Percentiles rank a stretch among this genome's conserved stretches.
phyloP scores from a whole-genome alignment of 2,797 vertebrate genomes.

The Macroramphosus scolopax region DNA sequence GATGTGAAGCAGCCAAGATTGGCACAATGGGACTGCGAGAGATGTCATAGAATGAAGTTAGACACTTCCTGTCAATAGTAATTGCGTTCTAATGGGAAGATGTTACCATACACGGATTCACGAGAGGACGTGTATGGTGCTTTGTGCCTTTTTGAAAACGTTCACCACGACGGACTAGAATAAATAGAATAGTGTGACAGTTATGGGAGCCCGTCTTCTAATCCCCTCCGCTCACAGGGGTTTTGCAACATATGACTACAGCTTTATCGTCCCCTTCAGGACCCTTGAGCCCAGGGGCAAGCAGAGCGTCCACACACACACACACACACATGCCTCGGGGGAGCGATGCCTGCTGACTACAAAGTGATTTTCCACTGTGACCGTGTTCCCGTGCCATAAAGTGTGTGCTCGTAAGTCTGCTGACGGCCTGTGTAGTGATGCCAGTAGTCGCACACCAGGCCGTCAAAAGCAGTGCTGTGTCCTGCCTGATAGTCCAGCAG shows the following conservation, averaged over 20 bases:
- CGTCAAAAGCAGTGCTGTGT: constrained; percentile 66
- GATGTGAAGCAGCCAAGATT: constrained; percentile 15
- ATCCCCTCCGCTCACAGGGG: constrained; percentile 55
- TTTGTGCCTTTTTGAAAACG: constrained; percentile 39
- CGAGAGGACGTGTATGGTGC: constrained; percentile 3
- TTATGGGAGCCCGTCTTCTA: constrained; percentile 58
- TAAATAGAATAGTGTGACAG: constrained; percentile 36
- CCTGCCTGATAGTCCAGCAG: constrained; percentile 66
- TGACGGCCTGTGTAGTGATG: constrained; percentile 73
- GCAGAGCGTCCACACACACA: constrained; percentile 19
- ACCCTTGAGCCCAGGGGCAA: constrained; percentile 50
- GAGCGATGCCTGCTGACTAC: constrained; percentile 60
- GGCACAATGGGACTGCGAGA: not conserved
- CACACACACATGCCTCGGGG: constrained; percentile 44
- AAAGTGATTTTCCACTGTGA: constrained; percentile 78
- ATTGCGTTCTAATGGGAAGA: too few relatives aligned
- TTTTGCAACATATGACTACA: constrained; percentile 70
- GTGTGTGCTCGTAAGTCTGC: constrained; percentile 49
- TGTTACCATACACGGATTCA: not conserved
- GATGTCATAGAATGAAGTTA: too few relatives aligned
- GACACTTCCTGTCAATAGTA: too few relatives aligned
- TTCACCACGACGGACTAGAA: constrained; percentile 37
- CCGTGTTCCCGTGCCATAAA: constrained; percentile 60
- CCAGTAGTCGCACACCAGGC: constrained; percentile 70
- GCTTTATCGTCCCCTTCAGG: constrained; percentile 67